phyloP scores from a whole-genome alignment of 1,140 invertebrate genomes.

The Microplitis demolitor region DNA sequence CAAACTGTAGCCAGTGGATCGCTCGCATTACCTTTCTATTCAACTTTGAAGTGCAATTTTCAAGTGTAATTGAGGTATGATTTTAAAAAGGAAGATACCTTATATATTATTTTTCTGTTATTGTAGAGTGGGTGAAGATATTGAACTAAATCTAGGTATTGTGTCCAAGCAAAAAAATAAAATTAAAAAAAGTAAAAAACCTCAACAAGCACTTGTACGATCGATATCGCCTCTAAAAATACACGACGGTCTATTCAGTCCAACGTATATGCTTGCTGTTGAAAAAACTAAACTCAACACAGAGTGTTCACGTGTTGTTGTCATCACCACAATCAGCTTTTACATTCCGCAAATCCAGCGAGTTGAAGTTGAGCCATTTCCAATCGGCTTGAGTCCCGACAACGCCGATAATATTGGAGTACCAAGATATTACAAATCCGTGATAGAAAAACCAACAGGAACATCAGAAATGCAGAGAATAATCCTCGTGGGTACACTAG shows the following conservation, averaged over 20 bases:
- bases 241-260: conserved; percentile 66
- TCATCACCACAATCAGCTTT: conserved; percentile 44
- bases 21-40: conserved; percentile 14
- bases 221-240: conserved; percentile 65
- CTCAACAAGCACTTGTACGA: conserved; percentile 60
- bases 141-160: conserved; percentile 21
- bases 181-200: conserved; percentile 41
- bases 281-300: conserved; percentile 32
- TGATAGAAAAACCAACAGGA: conserved; percentile 38
- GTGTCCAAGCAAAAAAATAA: conserved; percentile 16
- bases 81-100: background rate
- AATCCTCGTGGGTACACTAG: conserved; percentile 46
- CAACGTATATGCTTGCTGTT: conserved; percentile 60
- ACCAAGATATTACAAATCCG: conserved; percentile 38
- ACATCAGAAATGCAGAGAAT: conserved; percentile 26
- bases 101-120: background rate
- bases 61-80: conserved; percentile 13
- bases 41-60: conserved; percentile 13
- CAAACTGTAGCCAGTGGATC: background rate
- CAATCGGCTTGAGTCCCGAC: background rate
- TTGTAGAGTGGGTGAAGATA: background rate
- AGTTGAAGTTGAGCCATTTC: conserved; percentile 29
- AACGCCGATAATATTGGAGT: conserved; percentile 25
- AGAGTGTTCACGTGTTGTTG: conserved; percentile 19
- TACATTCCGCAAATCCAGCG: conserved; percentile 31